These are phyloP conservation scores for Centruroides sculpturatus DNA, from an alignment of 1,140 invertebrate species.

Conservation along the genomic window DNA sequence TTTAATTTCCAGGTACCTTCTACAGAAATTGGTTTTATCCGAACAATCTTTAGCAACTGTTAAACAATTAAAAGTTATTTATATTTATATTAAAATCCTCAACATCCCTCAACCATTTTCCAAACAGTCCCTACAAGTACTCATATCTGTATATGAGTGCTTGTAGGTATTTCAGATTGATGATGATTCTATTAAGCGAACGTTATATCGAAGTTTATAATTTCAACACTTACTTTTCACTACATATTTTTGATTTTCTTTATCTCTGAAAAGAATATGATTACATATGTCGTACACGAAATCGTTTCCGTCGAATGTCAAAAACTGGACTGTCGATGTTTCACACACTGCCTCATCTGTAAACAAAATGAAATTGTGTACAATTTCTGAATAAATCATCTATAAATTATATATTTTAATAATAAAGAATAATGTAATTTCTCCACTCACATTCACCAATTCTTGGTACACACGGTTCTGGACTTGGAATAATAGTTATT, in stretches of 20 bases:
- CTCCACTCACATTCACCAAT: not conserved
- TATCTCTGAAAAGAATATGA: conserved; percentile 55
- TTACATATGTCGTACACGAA: conserved; percentile 64
- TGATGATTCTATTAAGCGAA: too few species aligned
- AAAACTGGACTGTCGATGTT: conserved; percentile 52
- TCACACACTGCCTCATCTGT: conserved; percentile 40
- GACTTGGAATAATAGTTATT: not conserved
- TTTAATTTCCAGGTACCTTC: not conserved
- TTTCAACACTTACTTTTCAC: conserved; percentile 11
- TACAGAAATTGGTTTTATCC: conserved; percentile 8
- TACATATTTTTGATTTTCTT: conserved; percentile 34
- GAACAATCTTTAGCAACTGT: too few species aligned
- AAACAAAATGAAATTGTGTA: not conserved
- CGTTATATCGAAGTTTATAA: not conserved
- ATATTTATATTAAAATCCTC: too few species aligned
- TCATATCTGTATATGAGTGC: too few species aligned
- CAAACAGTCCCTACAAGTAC: too few species aligned
- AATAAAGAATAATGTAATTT: conserved; percentile 18
- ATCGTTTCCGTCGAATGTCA: conserved; percentile 57
- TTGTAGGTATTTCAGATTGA: too few species aligned
- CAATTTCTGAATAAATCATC: not conserved
- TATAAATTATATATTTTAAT: conserved; percentile 35
- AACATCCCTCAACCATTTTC: too few species aligned
- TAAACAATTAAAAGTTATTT: too few species aligned
- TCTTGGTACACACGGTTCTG: not conserved